Base-by-base conservation (phyloP, 2,888 invertebrate genomes). In the Oscheius sp. region DNA sequence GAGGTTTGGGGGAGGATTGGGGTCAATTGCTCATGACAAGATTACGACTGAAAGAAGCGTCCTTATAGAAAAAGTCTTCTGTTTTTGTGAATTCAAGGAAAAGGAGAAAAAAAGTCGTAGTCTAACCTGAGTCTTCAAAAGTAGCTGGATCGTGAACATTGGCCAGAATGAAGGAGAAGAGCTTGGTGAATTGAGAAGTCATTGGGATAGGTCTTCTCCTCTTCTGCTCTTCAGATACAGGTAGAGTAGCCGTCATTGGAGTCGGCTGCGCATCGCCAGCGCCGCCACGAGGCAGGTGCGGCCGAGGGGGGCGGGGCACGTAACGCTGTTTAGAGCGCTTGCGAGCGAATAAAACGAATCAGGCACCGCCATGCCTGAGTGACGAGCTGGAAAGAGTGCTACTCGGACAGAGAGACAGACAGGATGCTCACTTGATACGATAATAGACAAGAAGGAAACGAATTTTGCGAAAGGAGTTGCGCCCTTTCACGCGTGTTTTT, bases 131-230 rank as follows among this genome's bases (percentile, higher is more conserved):
- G 50, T 76, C 78, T 48, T 80, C 80, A 25, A 72, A 74, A 48
- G 79, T 76, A 46, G 84, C 80, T 27, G 85, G 85, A 73, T 85
- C 85, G 77, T 83, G 82, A 45, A 85, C 83, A 71, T 84, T 84
- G 55, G 85, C 85, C 53, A 85, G 78, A 70, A 85, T 85, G 71
- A 85, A 85, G 23, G 85, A 84, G 74, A 85, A 82, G 46, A 85
- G 78, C 72, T 85, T 85, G 33, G 85, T 84, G 78, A 85, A 85
- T 78, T 85, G 85, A 46, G 84, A 91, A 91, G 64, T 92, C 92
- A 84, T 93, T 74, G 72, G 27, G 70, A 37, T 46, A 25, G 55
- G 48, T 23, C 46, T 23, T 50, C 45, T 53, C 52, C 20, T n/a
- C 31, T 48, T 48, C 64, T 45, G 46, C 63, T 64, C 33, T 15